phyloP scores from a whole-genome alignment of 2,113 vertebrate species.

The Hirundichthys speculiger region DNA sequence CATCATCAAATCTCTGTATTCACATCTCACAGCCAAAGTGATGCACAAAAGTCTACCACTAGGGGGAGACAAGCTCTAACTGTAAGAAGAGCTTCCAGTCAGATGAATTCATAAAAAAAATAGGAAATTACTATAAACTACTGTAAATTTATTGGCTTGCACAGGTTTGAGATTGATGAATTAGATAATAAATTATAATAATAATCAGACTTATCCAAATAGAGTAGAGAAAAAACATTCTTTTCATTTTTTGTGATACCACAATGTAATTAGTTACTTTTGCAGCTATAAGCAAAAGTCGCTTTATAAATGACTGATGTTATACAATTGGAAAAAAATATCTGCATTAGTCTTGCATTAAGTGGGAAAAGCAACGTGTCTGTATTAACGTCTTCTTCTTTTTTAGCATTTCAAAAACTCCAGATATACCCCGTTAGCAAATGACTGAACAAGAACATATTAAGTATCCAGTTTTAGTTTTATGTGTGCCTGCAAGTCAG shows the following conservation, averaged over 20 bases:
- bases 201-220: no score
- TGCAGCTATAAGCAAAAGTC: background rate
- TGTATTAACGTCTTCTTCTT: no score
- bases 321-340: background rate
- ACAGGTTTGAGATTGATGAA: no score
- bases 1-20: conserved; percentile 18
- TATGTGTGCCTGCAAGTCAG: background rate
- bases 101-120: background rate
- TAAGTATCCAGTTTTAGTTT: background rate
- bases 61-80: conserved; percentile 68
- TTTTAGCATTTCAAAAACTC: no score
- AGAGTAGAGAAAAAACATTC: no score
- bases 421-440: no score
- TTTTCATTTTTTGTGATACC: background rate
- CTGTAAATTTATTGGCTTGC: background rate
- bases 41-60: conserved; percentile 33
- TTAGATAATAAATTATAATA: no score
- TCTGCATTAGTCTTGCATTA: no score
- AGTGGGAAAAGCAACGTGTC: no score
- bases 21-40: background rate
- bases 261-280: background rate
- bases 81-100: background rate
- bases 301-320: background rate
- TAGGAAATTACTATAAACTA: background rate
- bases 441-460: background rate